Evolutionary conservation across 2,113 vertebrate species (phyloP), one percentile per base, ranked within the genome.

Genomic region (Dendrocopos noguchii): DNA sequence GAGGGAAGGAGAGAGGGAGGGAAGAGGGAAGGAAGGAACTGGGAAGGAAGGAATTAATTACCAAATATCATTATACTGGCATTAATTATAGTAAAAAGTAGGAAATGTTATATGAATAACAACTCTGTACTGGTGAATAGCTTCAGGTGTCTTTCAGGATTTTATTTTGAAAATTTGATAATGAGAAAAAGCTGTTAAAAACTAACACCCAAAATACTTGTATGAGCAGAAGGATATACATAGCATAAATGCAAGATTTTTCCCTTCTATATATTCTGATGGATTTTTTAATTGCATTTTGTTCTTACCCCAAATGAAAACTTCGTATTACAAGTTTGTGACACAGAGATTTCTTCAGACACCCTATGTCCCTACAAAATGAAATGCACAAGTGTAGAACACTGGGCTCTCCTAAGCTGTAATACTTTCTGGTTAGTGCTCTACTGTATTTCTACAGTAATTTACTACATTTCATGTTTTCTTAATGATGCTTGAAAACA

Each of bases 101-200:
- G 18, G 22, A 74, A 76, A 76, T 72, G n/a, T 53, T 59, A 55
- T 46, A n/a, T 0, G 6, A 93, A 71, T 84, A 74, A 42, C 9
- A n/a, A 3, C 21, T 76, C 17, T 63, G 34, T 57, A 46, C 68
- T 77, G 16, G 8, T 65, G 61, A 88, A 55, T 31, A 82, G 67
- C 80, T 95, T 91, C 82, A 72, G 71, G 59, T 95, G 34, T 70
- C 36, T 90, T 97, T 87, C 59, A 80, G 81, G 80, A 90, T 68
- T 73, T 92, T 63, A 83, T 90, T 90, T 93, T 64, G 82, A 63
- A 84, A 79, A 88, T 47, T 39, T 61, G 9, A 71, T 92, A 81
- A 84, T 76, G 34, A 96, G 65, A 60, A 95, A 94, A 96, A 95
- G 64, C 87, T 78, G 42, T 70, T 87, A 76, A 91, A 96, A 91